phyloP scores from a whole-genome alignment of 1,140 invertebrate species.

The Meloidogyne hapla region DNA sequence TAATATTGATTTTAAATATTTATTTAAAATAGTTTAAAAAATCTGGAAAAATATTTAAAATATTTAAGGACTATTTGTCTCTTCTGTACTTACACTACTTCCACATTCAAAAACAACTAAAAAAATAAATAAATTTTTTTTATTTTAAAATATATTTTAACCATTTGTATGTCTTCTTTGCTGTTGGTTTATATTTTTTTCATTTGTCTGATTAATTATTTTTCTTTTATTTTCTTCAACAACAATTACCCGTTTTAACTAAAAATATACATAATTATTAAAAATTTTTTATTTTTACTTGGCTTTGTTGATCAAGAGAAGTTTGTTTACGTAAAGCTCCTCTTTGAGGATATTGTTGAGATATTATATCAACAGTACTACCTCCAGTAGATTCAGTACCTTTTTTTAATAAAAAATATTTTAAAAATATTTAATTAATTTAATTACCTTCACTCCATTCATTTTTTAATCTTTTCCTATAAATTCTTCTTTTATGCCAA shows the following conservation, averaged over 20 bases:
- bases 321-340: neutral
- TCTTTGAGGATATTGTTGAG: neutral
- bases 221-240: neutral
- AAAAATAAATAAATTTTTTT: neutral
- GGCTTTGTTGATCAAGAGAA: conserved; percentile 2
- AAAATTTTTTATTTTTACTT: neutral
- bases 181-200: neutral
- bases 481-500: conserved; percentile 23
- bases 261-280: neutral
- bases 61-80: neutral
- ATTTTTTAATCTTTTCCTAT: conserved; percentile 17
- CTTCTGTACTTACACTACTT: neutral
- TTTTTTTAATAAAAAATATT: neutral
- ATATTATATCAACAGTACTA: neutral
- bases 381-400: neutral
- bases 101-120: conserved; percentile 1
- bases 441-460: conserved; percentile 26
- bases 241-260: neutral
- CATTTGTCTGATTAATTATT: neutral
- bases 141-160: neutral
- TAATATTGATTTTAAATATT: no score
- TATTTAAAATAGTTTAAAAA: no score
- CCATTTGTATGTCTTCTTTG: neutral
- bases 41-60: neutral
- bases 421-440: neutral